A percentile compares a stretch with the other conserved stretches of the same genome.
Conservation (phyloP, 2,113 vertebrate species). For the Sebastes fasciatus region DNA sequence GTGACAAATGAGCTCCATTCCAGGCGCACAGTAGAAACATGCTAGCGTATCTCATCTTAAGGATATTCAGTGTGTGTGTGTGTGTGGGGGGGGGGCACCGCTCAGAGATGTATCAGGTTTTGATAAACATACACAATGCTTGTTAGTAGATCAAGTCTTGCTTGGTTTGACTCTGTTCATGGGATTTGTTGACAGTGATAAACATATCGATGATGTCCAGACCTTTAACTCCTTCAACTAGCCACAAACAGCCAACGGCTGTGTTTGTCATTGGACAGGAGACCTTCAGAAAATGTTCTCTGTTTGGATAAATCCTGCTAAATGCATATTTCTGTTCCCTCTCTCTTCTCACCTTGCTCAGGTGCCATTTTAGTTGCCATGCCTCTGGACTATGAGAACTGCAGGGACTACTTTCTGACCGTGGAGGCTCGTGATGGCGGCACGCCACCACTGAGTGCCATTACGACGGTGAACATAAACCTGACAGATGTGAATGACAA, state of each 20-base stretch:
- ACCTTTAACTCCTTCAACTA: neutral
- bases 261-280: neutral
- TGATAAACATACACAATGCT: no score
- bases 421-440: slow-evolving; percentile 96
- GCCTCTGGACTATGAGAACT: slow-evolving; percentile 92
- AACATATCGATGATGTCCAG: no score
- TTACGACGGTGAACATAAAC: slow-evolving; percentile 93
- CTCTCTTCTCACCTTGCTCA: slow-evolving; percentile 56
- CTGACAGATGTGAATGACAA: slow-evolving; percentile 98
- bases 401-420: slow-evolving; percentile 94
- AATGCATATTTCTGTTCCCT: neutral
- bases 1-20: neutral
- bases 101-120: no score
- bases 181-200: no score
- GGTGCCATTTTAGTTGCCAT: slow-evolving; percentile 90
- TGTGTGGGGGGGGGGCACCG: no score
- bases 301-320: no score
- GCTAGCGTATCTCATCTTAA: neutral
- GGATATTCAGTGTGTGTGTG: no score
- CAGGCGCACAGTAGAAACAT: neutral
- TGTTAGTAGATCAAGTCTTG: no score
- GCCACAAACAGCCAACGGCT: neutral
- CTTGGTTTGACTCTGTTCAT: no score
- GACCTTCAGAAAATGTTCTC: no score
- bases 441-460: slow-evolving; percentile 89